Conservation (phyloP, 2,888 invertebrate species). For the Oligia fasciuncula region DNA sequence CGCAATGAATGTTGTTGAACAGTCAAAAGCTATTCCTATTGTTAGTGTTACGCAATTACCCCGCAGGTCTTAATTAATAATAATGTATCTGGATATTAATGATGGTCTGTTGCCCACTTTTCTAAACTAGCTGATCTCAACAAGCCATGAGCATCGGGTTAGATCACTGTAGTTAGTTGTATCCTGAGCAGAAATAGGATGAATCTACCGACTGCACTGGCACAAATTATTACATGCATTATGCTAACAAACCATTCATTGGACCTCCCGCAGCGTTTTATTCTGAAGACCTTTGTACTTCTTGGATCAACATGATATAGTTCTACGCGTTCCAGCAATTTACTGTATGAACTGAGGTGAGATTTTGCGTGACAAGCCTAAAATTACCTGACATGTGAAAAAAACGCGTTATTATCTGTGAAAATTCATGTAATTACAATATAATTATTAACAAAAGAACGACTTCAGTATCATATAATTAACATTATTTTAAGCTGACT, state of each 20-base stretch:
- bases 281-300: slow-evolving; percentile 10
- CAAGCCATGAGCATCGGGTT: no score
- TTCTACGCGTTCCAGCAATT: not conserved
- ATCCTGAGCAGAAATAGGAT: not conserved
- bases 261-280: not conserved
- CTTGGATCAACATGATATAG: not conserved
- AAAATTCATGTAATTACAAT: slow-evolving; percentile 22
- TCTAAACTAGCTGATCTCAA: not conserved
- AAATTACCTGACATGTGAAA: slow-evolving; percentile 19
- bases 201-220: not conserved
- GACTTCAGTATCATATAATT: slow-evolving; percentile 26
- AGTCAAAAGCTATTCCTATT: not conserved
- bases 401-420: slow-evolving; percentile 12
- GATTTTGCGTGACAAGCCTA: slow-evolving; percentile 17
- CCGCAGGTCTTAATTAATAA: no score
- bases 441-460: slow-evolving; percentile 53
- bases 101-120: not conserved
- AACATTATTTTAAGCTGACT: slow-evolving; percentile 33
- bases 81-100: not conserved
- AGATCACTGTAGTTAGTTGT: not conserved
- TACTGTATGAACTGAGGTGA: not conserved
- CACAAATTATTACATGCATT: not conserved
- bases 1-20: not conserved
- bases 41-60: not conserved
- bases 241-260: not conserved